Percentiles rank a stretch among this genome's conserved stretches.
Evolutionary conservation across 2,797 vertebrate genomes (phyloP).

Genomic region (Trachops cirrhosus): DNA sequence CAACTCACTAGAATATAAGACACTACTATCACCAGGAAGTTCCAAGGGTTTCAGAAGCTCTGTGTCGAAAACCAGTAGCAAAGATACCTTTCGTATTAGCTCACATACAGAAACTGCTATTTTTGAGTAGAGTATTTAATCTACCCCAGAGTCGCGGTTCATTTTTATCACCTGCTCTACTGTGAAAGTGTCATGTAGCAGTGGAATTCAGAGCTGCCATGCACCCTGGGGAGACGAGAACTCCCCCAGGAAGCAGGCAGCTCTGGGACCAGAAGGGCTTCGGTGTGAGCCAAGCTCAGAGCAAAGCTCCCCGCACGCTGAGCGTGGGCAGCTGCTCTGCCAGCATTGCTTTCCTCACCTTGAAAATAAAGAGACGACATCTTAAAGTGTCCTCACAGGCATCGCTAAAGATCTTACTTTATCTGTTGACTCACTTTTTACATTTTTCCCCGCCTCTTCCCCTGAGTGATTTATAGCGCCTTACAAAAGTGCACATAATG

Average conservation of each 20-base stretch:
- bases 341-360: fast-evolving
- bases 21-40: background rate
- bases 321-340: fast-evolving
- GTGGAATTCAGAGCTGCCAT: background rate
- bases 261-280: fast-evolving
- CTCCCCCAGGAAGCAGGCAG: background rate
- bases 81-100: background rate
- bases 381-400: background rate
- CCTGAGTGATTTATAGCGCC: background rate
- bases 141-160: background rate
- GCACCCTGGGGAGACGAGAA: fast-evolving
- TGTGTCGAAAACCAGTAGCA: background rate
- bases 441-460: background rate
- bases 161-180: background rate
- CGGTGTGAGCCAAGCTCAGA: fast-evolving
- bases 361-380: fast-evolving
- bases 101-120: background rate
- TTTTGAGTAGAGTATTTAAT: conserved; percentile 37
- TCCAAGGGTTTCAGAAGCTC: background rate
- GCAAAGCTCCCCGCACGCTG: fast-evolving
- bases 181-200: background rate
- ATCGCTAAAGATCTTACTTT: background rate
- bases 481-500: background rate
- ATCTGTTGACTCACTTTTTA: background rate
- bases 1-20: too few species aligned